Evolutionary conservation across 2,888 invertebrate genomes (phyloP).

Genomic region (Eristalinus sepulchralis): DNA sequence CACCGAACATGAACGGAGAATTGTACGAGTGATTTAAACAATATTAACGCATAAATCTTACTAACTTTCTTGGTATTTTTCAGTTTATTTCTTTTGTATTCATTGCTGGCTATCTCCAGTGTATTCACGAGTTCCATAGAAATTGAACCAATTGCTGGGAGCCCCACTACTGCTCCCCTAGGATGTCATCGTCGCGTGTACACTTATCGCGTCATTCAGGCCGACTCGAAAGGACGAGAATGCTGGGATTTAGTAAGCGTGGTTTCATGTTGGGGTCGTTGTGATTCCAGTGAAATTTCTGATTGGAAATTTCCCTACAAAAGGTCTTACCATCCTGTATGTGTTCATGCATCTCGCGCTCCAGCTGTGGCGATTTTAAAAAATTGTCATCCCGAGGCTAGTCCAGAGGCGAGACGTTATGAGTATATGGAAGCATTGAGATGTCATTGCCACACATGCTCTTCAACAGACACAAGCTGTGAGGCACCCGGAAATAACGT

Average conservation of each 20-base stretch:
- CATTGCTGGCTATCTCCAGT: constrained; percentile 26
- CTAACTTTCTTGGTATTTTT: background rate
- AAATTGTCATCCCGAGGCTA: constrained; percentile 89
- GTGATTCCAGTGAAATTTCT: constrained; percentile 92
- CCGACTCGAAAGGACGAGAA: constrained; percentile 82
- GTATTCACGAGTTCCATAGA: constrained; percentile 72
- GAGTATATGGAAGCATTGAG: constrained; percentile 89
- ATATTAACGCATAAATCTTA: background rate
- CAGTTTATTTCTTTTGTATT: constrained; percentile 30
- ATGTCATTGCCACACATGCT: constrained; percentile 88
- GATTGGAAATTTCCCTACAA: constrained; percentile 95
- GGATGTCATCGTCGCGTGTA: constrained; percentile 86
- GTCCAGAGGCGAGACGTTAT: constrained; percentile 85
- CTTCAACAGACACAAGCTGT: constrained; percentile 87
- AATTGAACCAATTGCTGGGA: constrained; percentile 77
- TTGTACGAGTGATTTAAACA: constrained; percentile 15
- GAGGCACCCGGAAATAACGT: constrained; percentile 83
- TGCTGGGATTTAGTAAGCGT: constrained; percentile 90
- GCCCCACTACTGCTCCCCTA: constrained; percentile 81
- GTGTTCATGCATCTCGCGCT: constrained; percentile 88
- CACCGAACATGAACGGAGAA: constrained; percentile 45
- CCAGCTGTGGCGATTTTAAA: constrained; percentile 85
- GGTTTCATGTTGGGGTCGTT: constrained; percentile 90
- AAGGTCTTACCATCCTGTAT: constrained; percentile 92
- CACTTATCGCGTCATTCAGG: constrained; percentile 85